Evolutionary conservation across 2,797 vertebrate species (phyloP), one percentile per base, ranked within the genome.

Genomic region (Coccyzus lansbergi): DNA sequence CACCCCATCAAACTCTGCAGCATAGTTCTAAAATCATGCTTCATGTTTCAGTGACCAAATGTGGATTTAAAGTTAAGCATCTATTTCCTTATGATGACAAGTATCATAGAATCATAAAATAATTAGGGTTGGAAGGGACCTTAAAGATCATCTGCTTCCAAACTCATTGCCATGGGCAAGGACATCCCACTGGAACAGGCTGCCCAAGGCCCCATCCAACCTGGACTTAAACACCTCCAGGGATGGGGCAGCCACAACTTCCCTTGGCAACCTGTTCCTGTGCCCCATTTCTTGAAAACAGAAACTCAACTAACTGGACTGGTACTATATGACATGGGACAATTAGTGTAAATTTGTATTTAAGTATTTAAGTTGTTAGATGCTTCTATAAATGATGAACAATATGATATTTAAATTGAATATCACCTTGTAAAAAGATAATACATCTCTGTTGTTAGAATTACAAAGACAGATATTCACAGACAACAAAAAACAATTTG

Each of bases 11-110:
- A 56, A 67, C 5, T 59, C 83, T 88, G 88, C 13, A 44, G 28
- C 62, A 38, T 87, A 69, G 88, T 65, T 91, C 95, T 62, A 93
- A 92, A 92, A 88, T 72, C 21, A 69, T 8, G 51, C 18, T 92
- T 83, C 88, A 91, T 1, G 0, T 93, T 88, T 76, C 86, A 1
- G 1, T 67, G 72, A 75, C 49, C 44, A 86, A 93, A 93, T 62
- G 44, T 5, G 40, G 62, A 86, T 60, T 28, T 79, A 31, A 80
- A 93, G 53, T 84, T 93, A 93, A 88, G 63, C 48, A 95, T 22
- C 63, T 51, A 53, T 94, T 92, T 93, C 46, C 36, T 91, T 63
- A 62, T 14, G 19, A 62, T 58, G 62, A 63, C 71, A 83, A 69
- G 65, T 90, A 86, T 38, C 38, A 38, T 38, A 38, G 38, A 38